Base-by-base conservation (phyloP, 2,797 vertebrate species). In the Callimico goeldii region DNA sequence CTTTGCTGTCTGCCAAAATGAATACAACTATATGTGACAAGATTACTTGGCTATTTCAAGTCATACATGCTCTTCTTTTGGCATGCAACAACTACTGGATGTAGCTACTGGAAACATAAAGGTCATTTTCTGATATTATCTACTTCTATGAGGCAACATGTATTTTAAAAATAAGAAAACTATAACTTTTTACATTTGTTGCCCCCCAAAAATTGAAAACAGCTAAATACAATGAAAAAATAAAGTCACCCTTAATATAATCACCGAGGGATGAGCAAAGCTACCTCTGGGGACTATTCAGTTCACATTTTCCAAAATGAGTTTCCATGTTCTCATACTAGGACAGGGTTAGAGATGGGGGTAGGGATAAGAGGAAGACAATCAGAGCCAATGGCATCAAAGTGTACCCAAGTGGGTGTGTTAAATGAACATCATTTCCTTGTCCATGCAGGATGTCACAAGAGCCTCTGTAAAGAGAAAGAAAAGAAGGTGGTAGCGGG, bases 381-480 rank as follows among this genome's bases (percentile, higher is more conserved):
- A 19, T 14, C 14, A 28, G 11, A 48, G 48, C 91, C 85, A 96
- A 85, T 80, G 64, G 58, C 72, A 73, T 88, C 55, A 17, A 73
- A 82, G 46, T 39, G 73, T 91, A 90, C 26, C 58, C 81, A 90
- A 83, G 96, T 96, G 87, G 95, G 96, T 30, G 93, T 81, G 57
- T 91, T 67, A 95, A 67, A 88, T 22, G 48, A 36, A 36, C 30
- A 15, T 94, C 94, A 97, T 95, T 96, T 97, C 95, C 97, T 94
- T 88, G 39, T 72, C 64, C 80, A 13, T 0, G 17, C 57, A 70
- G 76, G 41, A 80, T 91, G 77, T 94, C 81, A 88, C 72, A 70
- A 67, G 48, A 95, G 90, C 80, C 72, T 95, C 83, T 64, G 77
- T 48, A 46, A 64, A 88, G 52, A 30, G 41, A 50, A 64, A 36